These are phyloP conservation scores for Zaprionus tsacasi DNA, from an alignment of 1,140 invertebrate genomes.

Conservation along the genomic window DNA sequence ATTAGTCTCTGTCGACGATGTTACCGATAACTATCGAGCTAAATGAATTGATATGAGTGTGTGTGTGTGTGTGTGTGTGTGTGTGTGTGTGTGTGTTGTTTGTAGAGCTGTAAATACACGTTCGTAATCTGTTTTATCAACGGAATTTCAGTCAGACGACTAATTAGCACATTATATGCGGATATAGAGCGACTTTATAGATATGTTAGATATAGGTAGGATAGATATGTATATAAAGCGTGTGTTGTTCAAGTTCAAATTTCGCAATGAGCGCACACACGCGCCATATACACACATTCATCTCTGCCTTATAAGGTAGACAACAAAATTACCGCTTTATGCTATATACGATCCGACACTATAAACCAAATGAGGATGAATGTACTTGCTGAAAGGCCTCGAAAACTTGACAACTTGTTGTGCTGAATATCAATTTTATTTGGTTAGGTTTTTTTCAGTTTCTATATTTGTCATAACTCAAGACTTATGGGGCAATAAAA, in stretches of 20 bases:
- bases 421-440: constrained; percentile 62
- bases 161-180: constrained; percentile 28
- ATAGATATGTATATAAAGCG: constrained; percentile 2
- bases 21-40: constrained; percentile 23
- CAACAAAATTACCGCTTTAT: background rate
- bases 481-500: constrained; percentile 73
- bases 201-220: background rate
- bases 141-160: background rate
- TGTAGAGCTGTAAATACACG: constrained; percentile 19
- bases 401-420: constrained; percentile 28
- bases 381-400: constrained; percentile 35
- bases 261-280: constrained; percentile 23
- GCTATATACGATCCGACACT: background rate
- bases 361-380: constrained; percentile 2
- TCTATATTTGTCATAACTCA: constrained; percentile 78
- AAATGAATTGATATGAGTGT: constrained; percentile 5
- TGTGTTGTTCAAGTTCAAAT: constrained; percentile 39
- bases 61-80: background rate
- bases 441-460: constrained; percentile 59
- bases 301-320: constrained; percentile 29
- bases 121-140: constrained; percentile 11
- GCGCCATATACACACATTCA: constrained; percentile 28
- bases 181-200: background rate
- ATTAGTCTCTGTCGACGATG: constrained; percentile 17
- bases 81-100: background rate